Evolutionary conservation across 2,113 vertebrate species (phyloP), one percentile per base, ranked within the genome.

Genomic region (Heterochromis multidens): DNA sequence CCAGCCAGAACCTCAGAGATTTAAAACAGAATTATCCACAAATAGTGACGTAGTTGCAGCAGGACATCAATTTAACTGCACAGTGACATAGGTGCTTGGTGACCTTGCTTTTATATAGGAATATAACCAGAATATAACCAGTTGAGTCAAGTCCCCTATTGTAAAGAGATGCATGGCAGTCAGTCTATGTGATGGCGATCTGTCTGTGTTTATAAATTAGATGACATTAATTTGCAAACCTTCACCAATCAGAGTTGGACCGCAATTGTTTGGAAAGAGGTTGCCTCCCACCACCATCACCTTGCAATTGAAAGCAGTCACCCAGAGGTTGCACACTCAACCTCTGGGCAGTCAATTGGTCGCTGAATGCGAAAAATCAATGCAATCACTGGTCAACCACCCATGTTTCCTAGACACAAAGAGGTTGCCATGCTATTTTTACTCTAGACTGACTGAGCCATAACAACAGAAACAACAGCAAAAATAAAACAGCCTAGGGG

Each of bases 161-260:
- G 13, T 40, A 25, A 9, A 14, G 21, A 67, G 35, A 43, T 21
- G 40, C 7, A 0, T 67, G 0, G 1, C 62, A 67, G n/a, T 25
- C 62, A 16, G 62, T 67, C 35, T 65, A 13, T 98, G 99, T 98
- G 98, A n/a, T n/a, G n/a, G n/a, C n/a, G n/a, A 60, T 31, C 58
- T 31, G 62, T 43, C 7, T 67, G 35, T 35, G 10, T 67, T 67
- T 2, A 25, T 67, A 16, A 35, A 43, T 25, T 12, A 40, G n/a
- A 10, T 7, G 7, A 7, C 35, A 37, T 2, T 9, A 9, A 37
- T 37, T 37, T 10, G 35, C 35, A 37, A 37, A 37, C 35, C 35
- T 37, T 37, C 8, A n/a, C n/a, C n/a, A 10, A 7, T 31, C 5
- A 5, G 33, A 11, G 3, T 17, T 6, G 14, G 14, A 16, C 46